Percentiles rank a stretch among this genome's conserved stretches.
Conservation (phyloP, 2,888 invertebrate species). For the Argynnis bischoffii region DNA sequence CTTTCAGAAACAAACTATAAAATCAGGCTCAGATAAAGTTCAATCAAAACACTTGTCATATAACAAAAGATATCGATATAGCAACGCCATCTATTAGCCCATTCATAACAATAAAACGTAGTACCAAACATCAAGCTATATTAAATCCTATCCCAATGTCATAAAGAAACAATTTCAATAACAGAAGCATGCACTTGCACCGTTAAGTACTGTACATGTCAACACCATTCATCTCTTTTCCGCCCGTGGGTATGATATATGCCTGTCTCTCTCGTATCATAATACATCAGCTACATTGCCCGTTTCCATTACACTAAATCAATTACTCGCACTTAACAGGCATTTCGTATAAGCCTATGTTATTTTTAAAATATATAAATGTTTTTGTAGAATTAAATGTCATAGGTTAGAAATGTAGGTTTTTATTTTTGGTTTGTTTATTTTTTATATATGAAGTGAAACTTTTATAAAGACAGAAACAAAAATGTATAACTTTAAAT, state of each 20-base stretch:
- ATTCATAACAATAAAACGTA: conserved; percentile 47
- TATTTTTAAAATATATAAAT: conserved; percentile 3
- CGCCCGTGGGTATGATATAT: conserved; percentile 54
- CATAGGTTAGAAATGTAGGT: not conserved
- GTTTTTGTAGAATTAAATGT: not conserved
- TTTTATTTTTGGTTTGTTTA: not conserved
- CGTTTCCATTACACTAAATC: conserved; percentile 80
- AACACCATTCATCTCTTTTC: conserved; percentile 66
- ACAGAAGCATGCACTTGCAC: conserved; percentile 66
- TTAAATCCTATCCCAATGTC: conserved; percentile 55
- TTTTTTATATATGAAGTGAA: no score
- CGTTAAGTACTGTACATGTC: conserved; percentile 57
- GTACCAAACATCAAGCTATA: conserved; percentile 44
- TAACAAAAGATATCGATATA: conserved; percentile 51
- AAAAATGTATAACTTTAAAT: no score
- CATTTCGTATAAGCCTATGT: conserved; percentile 21
- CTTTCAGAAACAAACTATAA: not conserved
- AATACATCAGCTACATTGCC: conserved; percentile 74
- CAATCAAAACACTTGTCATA: conserved; percentile 40
- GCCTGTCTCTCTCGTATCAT: conserved; percentile 70
- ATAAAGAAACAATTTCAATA: conserved; percentile 68
- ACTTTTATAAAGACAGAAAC: no score
- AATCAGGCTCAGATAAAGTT: conserved; percentile 8
- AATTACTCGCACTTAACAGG: conserved; percentile 56
- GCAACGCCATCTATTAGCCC: conserved; percentile 66